A percentile compares a stretch with the other conserved stretches of the same genome.
phyloP scores from a whole-genome alignment of 64 coral and sea anemone species.

The Hydrozoanthus tunicans region DNA sequence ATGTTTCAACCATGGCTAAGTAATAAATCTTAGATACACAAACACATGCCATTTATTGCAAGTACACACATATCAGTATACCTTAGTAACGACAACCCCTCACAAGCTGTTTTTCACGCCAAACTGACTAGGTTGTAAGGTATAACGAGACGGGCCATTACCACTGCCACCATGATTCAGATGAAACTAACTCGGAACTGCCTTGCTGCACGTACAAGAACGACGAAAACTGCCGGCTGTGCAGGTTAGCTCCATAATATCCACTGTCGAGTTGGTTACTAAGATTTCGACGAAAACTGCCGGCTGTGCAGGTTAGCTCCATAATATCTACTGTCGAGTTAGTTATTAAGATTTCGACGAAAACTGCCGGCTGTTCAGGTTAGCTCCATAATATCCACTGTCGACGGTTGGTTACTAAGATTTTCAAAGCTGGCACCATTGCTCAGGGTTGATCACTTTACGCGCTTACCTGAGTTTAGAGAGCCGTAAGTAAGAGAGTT shows the following conservation, averaged over 20 bases:
- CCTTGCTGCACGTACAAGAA: conserved; percentile 71
- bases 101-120: no score
- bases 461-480: no score
- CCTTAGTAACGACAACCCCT: no score
- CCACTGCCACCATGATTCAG: conserved; percentile 86
- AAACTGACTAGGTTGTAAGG: conserved; percentile 64
- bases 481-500: no score
- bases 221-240: conserved; percentile 78
- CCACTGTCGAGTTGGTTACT: not conserved
- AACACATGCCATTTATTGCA: no score
- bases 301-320: conserved; percentile 73
- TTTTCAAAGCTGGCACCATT: no score
- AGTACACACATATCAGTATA: no score
- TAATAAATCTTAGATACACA: no score
- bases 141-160: conserved; percentile 83
- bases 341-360: conserved; percentile 26
- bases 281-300: conserved; percentile 60
- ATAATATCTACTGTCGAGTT: no score
- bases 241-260: conserved; percentile 52
- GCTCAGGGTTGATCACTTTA: no score
- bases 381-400: not conserved
- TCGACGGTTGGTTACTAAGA: no score
- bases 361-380: conserved; percentile 85
- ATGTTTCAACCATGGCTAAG: no score
- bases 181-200: conserved; percentile 61